Conservation (phyloP, 2,797 vertebrate genomes). For the Danio albolineatus region DNA sequence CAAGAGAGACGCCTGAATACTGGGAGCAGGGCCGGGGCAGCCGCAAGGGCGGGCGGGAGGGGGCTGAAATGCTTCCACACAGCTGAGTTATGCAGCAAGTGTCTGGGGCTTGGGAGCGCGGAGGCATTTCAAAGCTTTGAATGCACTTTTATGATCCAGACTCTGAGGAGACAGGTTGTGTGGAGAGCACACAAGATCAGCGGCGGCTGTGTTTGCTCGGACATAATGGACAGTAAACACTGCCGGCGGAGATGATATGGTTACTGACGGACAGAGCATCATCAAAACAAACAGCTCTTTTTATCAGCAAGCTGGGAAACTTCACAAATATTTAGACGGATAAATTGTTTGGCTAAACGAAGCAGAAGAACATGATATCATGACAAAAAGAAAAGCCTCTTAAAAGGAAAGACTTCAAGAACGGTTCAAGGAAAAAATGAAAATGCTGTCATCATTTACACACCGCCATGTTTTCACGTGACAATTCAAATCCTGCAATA, state of each 20-base stretch:
- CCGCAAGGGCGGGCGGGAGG: not conserved
- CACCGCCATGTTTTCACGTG: not conserved
- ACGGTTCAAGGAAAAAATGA: not conserved
- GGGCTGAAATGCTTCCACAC: conserved; percentile 44
- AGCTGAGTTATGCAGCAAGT: conserved; percentile 52
- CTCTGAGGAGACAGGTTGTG: conserved; percentile 44
- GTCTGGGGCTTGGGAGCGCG: conserved; percentile 32
- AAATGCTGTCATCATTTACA: not conserved
- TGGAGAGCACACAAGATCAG: conserved; percentile 61
- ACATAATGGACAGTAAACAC: conserved; percentile 65
- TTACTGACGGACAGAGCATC: conserved; percentile 34
- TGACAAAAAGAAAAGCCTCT: conserved; percentile 4
- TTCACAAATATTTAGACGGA: conserved; percentile 34
- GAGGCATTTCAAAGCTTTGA: conserved; percentile 49
- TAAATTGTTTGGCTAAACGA: conserved; percentile 40
- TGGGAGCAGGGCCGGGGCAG: conserved; percentile 69
- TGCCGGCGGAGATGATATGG: conserved; percentile 32
- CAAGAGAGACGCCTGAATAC: conserved; percentile 76
- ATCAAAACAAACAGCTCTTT: conserved; percentile 54
- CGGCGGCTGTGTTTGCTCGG: conserved; percentile 68
- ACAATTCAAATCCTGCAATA: not conserved
- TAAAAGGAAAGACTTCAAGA: not conserved
- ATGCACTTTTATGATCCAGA: conserved; percentile 50
- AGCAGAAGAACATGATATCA: not conserved
- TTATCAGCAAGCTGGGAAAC: conserved; percentile 49